These are phyloP conservation scores for Sternotherus odoratus DNA, from an alignment of 2,797 vertebrate species.

Conservation along the genomic window DNA sequence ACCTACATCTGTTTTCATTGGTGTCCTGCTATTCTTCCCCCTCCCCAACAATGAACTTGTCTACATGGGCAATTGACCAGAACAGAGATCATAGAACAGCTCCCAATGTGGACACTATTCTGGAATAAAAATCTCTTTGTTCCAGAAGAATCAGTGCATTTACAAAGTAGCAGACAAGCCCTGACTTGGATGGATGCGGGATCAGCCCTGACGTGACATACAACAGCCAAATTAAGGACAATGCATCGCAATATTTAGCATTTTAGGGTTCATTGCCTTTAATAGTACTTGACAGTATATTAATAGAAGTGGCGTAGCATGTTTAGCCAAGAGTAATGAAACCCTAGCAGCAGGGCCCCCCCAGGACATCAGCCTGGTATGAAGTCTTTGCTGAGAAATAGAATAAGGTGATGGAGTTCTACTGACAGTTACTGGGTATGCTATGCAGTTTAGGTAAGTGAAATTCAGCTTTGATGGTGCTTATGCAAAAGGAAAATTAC, in stretches of 20 bases:
- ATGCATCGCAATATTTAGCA: fast-evolving
- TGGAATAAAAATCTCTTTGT: neutral
- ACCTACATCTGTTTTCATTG: fast-evolving
- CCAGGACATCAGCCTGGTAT: neutral
- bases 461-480: slow-evolving; percentile 38
- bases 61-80: neutral
- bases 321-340: neutral
- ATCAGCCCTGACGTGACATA: neutral
- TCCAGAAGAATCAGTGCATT: neutral
- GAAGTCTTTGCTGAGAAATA: slow-evolving; percentile 38
- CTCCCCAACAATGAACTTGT: too few relatives aligned
- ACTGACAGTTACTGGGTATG: slow-evolving; percentile 27
- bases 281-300: neutral
- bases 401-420: slow-evolving; percentile 37
- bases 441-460: neutral
- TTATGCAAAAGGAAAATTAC: slow-evolving; percentile 44
- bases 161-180: neutral
- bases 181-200: neutral
- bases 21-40: neutral
- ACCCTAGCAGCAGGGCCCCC: neutral
- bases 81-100: neutral
- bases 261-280: neutral
- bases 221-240: neutral
- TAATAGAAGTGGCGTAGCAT: neutral
- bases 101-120: neutral